A percentile compares a stretch with the other conserved stretches of the same genome.
Conservation (phyloP, 2,113 vertebrate genomes). For the Phaethon lepturus region DNA sequence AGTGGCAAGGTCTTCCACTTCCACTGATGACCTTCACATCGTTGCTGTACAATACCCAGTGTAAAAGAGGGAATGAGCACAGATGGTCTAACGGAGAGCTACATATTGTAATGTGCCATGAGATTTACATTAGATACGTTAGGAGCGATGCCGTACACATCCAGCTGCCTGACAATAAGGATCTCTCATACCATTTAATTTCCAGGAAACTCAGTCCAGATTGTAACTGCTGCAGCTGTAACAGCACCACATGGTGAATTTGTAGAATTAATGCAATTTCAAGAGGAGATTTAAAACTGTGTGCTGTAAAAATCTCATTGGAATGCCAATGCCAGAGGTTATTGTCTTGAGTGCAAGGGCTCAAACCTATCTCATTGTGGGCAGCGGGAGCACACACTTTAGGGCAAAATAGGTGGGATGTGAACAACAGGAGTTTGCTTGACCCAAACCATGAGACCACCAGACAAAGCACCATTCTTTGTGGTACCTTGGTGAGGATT, state of each 20-base stretch:
- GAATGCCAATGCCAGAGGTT: neutral
- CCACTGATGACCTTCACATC: neutral
- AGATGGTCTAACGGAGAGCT: neutral
- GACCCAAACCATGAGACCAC: neutral
- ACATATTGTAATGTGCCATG: rapidly evolving
- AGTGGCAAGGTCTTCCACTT: neutral
- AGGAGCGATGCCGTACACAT: neutral
- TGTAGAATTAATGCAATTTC: neutral
- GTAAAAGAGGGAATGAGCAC: neutral
- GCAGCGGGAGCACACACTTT: neutral
- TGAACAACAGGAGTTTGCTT: neutral
- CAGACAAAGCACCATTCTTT: neutral
- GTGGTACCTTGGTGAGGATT: neutral
- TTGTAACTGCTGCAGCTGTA: neutral
- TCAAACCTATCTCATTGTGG: neutral
- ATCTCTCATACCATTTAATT: neutral
- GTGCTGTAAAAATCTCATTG: neutral
- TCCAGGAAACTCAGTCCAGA: neutral
- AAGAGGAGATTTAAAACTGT: neutral
- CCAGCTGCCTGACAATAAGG: neutral
- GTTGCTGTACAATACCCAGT: neutral
- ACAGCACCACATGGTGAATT: neutral
- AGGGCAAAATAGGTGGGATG: neutral
- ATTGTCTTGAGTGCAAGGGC: neutral
- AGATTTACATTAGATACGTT: neutral